Conservation (phyloP, 2,888 invertebrate genomes). For the Anaspis maculata region DNA sequence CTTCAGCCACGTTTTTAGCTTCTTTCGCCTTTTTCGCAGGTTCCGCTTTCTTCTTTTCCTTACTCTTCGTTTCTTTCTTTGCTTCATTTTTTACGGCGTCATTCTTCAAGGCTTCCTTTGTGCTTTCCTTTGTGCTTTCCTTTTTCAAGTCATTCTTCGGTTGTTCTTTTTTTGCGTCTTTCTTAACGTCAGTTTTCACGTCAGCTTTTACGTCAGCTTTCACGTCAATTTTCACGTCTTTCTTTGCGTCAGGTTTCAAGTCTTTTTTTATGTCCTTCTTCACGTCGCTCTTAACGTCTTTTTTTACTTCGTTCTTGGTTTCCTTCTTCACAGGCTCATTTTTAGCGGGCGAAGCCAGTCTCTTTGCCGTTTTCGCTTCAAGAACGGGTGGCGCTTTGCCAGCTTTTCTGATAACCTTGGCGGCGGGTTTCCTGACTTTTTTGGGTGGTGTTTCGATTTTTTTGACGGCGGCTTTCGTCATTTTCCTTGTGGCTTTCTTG, state of each 20-base stretch:
- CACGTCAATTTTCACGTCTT: slow-evolving; percentile 10
- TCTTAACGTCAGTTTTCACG: slow-evolving; percentile 2
- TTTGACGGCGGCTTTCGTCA: slow-evolving; percentile 12
- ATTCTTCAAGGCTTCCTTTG: slow-evolving; percentile 10
- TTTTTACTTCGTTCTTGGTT: slow-evolving; percentile 3
- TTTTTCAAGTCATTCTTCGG: too few species aligned
- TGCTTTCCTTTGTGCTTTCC: too few species aligned
- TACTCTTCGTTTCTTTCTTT: slow-evolving; percentile 26
- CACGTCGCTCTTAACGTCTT: slow-evolving; percentile 11
- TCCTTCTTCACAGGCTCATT: slow-evolving; percentile 5
- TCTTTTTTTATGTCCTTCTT: slow-evolving; percentile 22
- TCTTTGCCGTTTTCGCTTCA: slow-evolving; percentile 10
- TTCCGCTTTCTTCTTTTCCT: slow-evolving; percentile 13
- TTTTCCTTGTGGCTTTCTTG: slow-evolving; percentile 35
- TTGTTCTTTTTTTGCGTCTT: slow-evolving; percentile 4
- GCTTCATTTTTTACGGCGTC: slow-evolving; percentile 18
- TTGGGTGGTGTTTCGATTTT: not conserved
- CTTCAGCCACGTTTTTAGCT: slow-evolving; percentile 2
- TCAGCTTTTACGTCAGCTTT: slow-evolving; percentile 19
- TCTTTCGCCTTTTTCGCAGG: slow-evolving; percentile 21
- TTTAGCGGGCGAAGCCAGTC: slow-evolving; percentile 4
- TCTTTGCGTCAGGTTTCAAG: slow-evolving; percentile 25
- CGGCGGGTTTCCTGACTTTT: slow-evolving; percentile 1
- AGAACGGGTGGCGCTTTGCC: slow-evolving; percentile 10
- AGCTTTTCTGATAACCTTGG: slow-evolving; percentile 4